Conservation (phyloP, 2,888 invertebrate genomes). For the Sepioteuthis lessoniana region DNA sequence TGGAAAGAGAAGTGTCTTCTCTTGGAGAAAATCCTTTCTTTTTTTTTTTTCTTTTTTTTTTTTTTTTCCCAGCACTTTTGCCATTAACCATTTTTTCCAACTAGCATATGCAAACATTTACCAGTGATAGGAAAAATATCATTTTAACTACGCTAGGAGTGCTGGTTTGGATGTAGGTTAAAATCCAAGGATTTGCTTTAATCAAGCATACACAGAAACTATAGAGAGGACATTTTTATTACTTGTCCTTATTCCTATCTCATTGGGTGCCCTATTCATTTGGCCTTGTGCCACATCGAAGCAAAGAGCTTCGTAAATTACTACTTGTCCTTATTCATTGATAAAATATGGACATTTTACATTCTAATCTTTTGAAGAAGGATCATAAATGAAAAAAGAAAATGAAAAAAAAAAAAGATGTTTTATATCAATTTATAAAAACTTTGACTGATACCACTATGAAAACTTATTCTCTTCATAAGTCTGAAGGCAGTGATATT, state of each 20-base stretch:
- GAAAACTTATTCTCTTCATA: not conserved
- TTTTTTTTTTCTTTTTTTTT: not conserved
- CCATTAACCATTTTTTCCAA: not conserved
- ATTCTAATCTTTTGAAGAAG: too few species aligned
- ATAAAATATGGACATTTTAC: not conserved
- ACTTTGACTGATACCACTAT: too few species aligned
- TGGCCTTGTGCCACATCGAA: too few species aligned
- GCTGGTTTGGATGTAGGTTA: not conserved
- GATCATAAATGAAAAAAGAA: too few species aligned
- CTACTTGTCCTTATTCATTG: not conserved
- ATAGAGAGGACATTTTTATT: not conserved
- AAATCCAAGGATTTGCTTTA: not conserved
- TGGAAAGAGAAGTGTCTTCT: not conserved
- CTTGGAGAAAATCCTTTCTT: not conserved
- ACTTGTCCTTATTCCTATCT: not conserved
- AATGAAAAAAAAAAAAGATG: too few species aligned
- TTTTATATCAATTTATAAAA: too few species aligned
- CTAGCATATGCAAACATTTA: not conserved
- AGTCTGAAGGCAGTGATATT: not conserved
- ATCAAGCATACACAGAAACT: not conserved
- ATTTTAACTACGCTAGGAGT: not conserved
- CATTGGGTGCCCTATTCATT: too few species aligned
- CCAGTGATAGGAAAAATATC: not conserved
- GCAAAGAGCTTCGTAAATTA: too few species aligned
- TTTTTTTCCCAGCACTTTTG: not conserved